Percentiles rank a stretch among this genome's conserved stretches.
These are phyloP conservation scores for Hemithea aestivaria DNA, from an alignment of 2,888 invertebrate species.

Conservation along the genomic window DNA sequence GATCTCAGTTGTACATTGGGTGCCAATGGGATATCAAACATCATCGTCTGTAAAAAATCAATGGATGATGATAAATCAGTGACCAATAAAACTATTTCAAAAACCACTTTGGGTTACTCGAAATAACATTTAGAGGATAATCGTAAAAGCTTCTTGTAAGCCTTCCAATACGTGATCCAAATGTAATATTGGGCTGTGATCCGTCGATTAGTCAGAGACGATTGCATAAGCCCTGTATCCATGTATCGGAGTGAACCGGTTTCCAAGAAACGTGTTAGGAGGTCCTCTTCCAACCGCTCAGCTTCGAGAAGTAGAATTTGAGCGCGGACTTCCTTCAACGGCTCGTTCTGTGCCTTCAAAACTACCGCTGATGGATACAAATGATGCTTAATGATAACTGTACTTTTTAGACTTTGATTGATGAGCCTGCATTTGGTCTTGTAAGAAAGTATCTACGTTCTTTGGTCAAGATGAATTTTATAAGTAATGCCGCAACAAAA, in stretches of 20 bases:
- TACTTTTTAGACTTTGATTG: constrained; percentile 10
- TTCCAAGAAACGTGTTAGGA: constrained; percentile 73
- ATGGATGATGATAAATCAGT: too few species aligned
- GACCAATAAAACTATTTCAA: neutral
- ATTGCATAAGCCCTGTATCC: constrained; percentile 63
- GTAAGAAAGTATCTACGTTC: neutral
- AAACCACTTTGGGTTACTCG: neutral
- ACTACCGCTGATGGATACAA: constrained; percentile 7
- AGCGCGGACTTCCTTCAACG: constrained; percentile 20
- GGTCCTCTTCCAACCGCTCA: constrained; percentile 47
- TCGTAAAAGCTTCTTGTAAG: constrained; percentile 3
- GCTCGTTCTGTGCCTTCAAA: neutral
- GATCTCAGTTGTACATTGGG: too few species aligned
- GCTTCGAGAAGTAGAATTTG: constrained; percentile 20
- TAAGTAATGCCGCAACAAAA: too few species aligned
- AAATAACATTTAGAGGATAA: neutral
- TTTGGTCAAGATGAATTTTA: too few species aligned
- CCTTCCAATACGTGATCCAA: constrained; percentile 12
- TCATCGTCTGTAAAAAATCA: too few species aligned
- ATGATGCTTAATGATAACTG: constrained; percentile 17
- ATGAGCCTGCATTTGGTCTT: constrained; percentile 1
- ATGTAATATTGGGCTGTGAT: constrained; percentile 35
- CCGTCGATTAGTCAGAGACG: constrained; percentile 51
- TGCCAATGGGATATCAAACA: too few species aligned
- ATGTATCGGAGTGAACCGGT: constrained; percentile 63